Conservation (phyloP, 1,140 invertebrate genomes). For the Augochlora pura region DNA sequence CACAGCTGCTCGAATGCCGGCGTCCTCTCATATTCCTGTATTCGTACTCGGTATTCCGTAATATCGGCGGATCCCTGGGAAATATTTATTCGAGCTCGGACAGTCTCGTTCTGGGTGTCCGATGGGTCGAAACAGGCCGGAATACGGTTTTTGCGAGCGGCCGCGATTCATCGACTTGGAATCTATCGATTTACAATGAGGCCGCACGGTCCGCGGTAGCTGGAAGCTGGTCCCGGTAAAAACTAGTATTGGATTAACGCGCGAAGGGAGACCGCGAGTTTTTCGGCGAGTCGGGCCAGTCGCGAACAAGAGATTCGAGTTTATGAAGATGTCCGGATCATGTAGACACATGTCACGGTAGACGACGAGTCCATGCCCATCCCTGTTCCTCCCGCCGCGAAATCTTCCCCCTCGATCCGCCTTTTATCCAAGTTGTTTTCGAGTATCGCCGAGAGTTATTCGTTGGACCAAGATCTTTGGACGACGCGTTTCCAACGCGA, state of each 20-base stretch:
- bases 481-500: no score
- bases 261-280: conserved; percentile 45
- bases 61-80: conserved; percentile 44
- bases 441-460: no score
- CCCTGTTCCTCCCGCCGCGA: conserved; percentile 1
- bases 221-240: conserved; percentile 46
- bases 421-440: no score
- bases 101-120: conserved; percentile 19
- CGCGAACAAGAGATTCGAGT: conserved; percentile 43
- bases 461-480: no score
- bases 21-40: no score
- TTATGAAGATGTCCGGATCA: conserved; percentile 59
- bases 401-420: background rate
- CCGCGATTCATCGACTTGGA: conserved; percentile 33
- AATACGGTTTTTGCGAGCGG: conserved; percentile 52
- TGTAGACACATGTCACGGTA: conserved; percentile 51
- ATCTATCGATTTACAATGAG: conserved; percentile 66
- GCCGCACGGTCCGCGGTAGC: conserved; percentile 27
- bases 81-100: conserved; percentile 53
- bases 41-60: conserved; percentile 45
- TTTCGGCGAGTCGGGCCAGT: conserved; percentile 48
- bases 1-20: no score
- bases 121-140: conserved; percentile 19
- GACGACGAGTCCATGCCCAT: no score
- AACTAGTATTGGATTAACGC: conserved; percentile 68